Percentiles rank a stretch among this genome's conserved stretches.
These are phyloP conservation scores for Rhagoletis pomonella DNA, from an alignment of 1,140 invertebrate species.

Conservation along the genomic window DNA sequence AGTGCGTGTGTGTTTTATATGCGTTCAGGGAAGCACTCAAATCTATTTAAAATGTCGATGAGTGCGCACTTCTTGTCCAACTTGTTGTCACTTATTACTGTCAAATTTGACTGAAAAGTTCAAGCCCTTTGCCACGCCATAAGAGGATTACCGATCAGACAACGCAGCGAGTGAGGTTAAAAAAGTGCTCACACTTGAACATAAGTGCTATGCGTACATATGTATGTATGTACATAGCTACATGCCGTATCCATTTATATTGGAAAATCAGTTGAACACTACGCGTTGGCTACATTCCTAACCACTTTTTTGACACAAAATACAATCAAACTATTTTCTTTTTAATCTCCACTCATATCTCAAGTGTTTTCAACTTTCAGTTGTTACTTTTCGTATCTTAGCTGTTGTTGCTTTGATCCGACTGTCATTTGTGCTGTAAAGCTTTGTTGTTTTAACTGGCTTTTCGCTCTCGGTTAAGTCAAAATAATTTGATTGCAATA, in stretches of 20 bases:
- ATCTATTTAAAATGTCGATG: conserved; percentile 51
- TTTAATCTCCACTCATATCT: conserved; percentile 2
- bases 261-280: background rate
- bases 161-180: background rate
- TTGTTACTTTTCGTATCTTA: background rate
- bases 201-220: background rate
- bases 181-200: background rate
- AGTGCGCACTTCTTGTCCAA: conserved; percentile 54
- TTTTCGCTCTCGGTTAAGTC: conserved; percentile 38
- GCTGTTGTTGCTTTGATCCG: conserved; percentile 25
- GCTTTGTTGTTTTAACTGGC: conserved; percentile 25
- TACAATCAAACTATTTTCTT: background rate
- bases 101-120: conserved; percentile 52
- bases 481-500: conserved; percentile 51
- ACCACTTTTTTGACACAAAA: background rate
- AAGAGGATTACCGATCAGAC: conserved; percentile 49
- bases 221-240: conserved; percentile 11
- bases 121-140: conserved; percentile 1
- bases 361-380: background rate
- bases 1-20: background rate
- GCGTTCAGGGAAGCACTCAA: conserved; percentile 9
- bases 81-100: conserved; percentile 54
- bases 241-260: background rate
- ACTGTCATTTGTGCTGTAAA: conserved; percentile 16
- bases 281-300: background rate